A percentile compares a stretch with the other conserved stretches of the same genome.
Conservation (phyloP, 2,888 invertebrate genomes). For the Thymelicus acteon region DNA sequence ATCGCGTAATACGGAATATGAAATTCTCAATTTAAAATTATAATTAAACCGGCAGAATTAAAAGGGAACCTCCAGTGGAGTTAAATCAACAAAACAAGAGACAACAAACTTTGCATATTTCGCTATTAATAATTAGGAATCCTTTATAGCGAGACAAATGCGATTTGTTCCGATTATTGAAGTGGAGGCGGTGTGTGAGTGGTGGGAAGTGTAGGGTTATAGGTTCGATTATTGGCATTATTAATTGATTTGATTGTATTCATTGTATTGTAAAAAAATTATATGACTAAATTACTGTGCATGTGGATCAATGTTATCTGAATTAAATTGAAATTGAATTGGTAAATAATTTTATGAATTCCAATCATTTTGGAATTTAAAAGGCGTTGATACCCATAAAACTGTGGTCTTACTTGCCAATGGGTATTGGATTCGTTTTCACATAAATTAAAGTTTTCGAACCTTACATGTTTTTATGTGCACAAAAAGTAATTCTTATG, state of each 20-base stretch:
- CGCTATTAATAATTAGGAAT: conserved; percentile 71
- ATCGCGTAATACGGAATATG: conserved; percentile 60
- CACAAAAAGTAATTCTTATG: too few relatives aligned
- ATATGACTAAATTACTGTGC: too few relatives aligned
- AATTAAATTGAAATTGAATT: too few relatives aligned
- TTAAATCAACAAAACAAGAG: conserved; percentile 72
- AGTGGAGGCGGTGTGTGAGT: conserved; percentile 41
- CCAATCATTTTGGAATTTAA: too few relatives aligned
- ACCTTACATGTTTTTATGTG: too few relatives aligned
- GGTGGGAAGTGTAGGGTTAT: conserved; percentile 22
- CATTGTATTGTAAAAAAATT: too few relatives aligned
- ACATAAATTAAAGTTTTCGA: too few relatives aligned
- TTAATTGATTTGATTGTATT: too few relatives aligned
- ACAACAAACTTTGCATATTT: conserved; percentile 80
- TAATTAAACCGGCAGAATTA: conserved; percentile 65
- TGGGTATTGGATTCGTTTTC: too few relatives aligned
- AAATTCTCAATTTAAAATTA: conserved; percentile 77
- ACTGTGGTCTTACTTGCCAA: too few relatives aligned
- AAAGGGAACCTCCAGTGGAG: conserved; percentile 52
- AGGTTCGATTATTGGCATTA: conserved; percentile 23
- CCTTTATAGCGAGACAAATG: conserved; percentile 58
- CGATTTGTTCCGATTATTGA: conserved; percentile 64
- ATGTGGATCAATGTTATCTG: too few relatives aligned
- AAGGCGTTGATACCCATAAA: too few relatives aligned
- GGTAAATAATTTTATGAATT: not conserved